Evolutionary conservation across 1,140 invertebrate genomes (phyloP), one percentile per base, ranked within the genome.

Genomic region (Oncopeltus fasciatus): DNA sequence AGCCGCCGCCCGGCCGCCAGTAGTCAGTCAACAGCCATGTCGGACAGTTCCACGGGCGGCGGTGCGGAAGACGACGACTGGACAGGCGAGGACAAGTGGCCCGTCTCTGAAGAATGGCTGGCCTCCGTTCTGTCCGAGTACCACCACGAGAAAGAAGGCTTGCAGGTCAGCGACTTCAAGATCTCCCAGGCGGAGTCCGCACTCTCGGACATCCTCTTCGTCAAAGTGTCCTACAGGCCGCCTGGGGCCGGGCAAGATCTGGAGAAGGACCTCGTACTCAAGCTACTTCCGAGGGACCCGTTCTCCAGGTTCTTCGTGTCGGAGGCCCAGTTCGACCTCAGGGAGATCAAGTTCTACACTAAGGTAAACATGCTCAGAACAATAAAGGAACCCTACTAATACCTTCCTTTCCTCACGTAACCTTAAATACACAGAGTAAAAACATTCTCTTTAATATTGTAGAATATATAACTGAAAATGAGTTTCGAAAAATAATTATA

Each of bases 261-360:
- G 38, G 63, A 27, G 67, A 51, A 61, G 14, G 67, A 57, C 28
- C 69, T 84, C 16, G 81, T 77, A 28, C 77, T 89, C 20, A 91
- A 90, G 69, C 76, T 87, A 8, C 78, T 86, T 44, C 87, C 83
- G 9, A 81, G 81, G 68, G 85, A 87, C 73, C 83, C 82, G 2
- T 88, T 84, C 73, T 84, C 81, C 61, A 74, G 86, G 28, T 82
- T 82, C 62, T 88, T 88, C 70, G 85, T 88, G 29, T 85, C 83
- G 31, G 85, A 88, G 70, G 86, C 85, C 1, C 86, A 88, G 72
- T 88, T 89, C 69, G 86, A 89, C 73, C 79, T 87, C 1, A 76
- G 87, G 51, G 87, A 89, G 73, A 89, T 89, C 67, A 83, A 87
- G 64, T 89, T 90, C 74, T 90, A 89, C 70, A 89, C 86, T 0